Evolutionary conservation across 2,888 invertebrate species (phyloP).

Genomic region (Nomada fucata): DNA sequence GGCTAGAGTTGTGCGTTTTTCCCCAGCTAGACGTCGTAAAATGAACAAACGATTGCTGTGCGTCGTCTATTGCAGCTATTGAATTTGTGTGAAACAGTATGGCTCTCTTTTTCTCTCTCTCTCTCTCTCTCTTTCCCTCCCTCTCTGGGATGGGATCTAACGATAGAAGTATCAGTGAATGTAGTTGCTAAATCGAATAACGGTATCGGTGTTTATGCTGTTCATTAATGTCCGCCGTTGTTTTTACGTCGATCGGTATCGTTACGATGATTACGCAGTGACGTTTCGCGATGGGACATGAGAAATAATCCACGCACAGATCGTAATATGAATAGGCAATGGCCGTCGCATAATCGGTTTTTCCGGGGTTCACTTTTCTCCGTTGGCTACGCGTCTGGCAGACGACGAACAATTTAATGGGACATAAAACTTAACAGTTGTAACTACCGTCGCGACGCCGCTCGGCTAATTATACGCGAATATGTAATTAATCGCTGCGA

Average conservation of each 20-base stretch:
- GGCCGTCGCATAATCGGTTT: neutral
- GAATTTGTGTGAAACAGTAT: conserved; percentile 12
- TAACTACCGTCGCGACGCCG: neutral
- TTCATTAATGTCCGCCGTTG: conserved; percentile 7
- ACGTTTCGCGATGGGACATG: neutral
- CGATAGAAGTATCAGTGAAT: neutral
- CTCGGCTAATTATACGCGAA: conserved; percentile 27
- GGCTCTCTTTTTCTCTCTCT: too few relatives aligned
- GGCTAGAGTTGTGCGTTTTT: neutral
- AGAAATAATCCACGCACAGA: neutral
- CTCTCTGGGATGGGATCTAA: neutral
- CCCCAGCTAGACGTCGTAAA: neutral
- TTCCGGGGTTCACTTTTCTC: neutral
- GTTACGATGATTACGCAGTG: neutral
- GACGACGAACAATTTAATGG: conserved; percentile 13
- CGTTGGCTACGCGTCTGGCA: too few relatives aligned
- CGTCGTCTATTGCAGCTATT: neutral
- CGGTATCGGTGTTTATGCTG: neutral
- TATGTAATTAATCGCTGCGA: conserved; percentile 27
- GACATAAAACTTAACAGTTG: neutral
- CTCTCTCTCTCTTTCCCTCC: neutral
- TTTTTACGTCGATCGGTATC: conserved; percentile 13
- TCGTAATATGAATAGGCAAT: conserved; percentile 13
- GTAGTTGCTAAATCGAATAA: conserved; percentile 16
- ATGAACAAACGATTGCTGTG: neutral